Conservation (phyloP, 2,888 invertebrate genomes). For the Oxystoma pomonae region DNA sequence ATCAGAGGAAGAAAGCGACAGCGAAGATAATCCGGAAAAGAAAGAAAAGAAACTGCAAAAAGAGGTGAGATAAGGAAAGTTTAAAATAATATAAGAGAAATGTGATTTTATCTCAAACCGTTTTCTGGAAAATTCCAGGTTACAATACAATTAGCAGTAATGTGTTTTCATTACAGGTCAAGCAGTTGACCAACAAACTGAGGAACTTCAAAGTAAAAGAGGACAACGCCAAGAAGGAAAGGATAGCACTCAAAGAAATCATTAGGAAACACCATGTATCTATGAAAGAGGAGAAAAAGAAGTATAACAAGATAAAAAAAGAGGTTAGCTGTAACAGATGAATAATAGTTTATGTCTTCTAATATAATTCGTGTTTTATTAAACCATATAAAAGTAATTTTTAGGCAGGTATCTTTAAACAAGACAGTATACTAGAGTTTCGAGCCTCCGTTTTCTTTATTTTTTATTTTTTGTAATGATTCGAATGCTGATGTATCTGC, state of each 20-base stretch:
- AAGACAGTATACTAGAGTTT: too few relatives aligned
- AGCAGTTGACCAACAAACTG: conserved; percentile 57
- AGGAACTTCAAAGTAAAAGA: conserved; percentile 60
- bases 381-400: too few relatives aligned
- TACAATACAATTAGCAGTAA: background rate
- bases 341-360: background rate
- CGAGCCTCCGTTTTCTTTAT: too few relatives aligned
- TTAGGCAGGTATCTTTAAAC: too few relatives aligned
- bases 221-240: conserved; percentile 70
- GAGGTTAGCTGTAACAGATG: conserved; percentile 54
- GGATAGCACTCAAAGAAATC: conserved; percentile 71
- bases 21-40: conserved; percentile 63
- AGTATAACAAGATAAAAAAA: conserved; percentile 77
- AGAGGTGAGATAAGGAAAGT: conserved; percentile 45
- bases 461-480: background rate
- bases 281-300: conserved; percentile 75
- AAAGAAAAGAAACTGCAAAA: conserved; percentile 57
- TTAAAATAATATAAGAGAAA: background rate
- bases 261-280: conserved; percentile 77
- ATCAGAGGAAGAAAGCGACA: conserved; percentile 59
- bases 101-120: background rate
- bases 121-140: background rate
- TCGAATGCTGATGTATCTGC: too few relatives aligned
- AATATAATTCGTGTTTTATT: background rate
- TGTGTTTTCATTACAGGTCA: conserved; percentile 43